Base-by-base conservation (phyloP, 1,140 invertebrate species). In the Vollenhovia emeryi region DNA sequence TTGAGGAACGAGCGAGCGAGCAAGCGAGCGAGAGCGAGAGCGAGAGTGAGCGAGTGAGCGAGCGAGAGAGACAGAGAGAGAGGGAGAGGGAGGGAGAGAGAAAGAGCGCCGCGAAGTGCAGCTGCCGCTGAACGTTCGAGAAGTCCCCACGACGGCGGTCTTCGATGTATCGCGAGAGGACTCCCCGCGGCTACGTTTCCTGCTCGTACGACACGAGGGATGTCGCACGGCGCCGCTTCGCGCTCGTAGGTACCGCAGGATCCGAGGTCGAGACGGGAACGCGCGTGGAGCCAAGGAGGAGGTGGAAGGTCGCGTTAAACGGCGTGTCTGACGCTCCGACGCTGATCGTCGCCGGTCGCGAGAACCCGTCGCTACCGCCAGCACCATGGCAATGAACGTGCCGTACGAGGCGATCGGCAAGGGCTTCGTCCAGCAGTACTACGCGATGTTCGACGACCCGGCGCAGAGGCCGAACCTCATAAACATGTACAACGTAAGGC, bases 391-490 rank as follows among this genome's bases (percentile, higher is more conserved):
- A 91, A 95, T 99, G 84, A 98, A 99, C 95, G 97, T 97, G 80
- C 97, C 98, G 91, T 99, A 98, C 93, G 98, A 98, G 93, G 97
- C 96, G 43, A 99, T 99, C 92, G 98, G 98, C 78, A 98, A 98
- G 95, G 97, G 97, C 86, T 99, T 99, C 94, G 98, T 98, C 48
- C 97, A 98, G 89, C 98, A 99, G 95, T 99, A 99, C 95, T 99
- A 99, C 94, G 96, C 96, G 48, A 93, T 98, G 87, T 99, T 99
- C 93, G 98, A 99, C 94, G 98, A 99, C 96, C 97, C 97, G 87
- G 95, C 95, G 83, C 97, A 97, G 91, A 96, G 98, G 93, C 95
- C 96, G 90, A 97, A 96, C 94, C 96, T 99, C 92, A 97, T 97
- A 73, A 98, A 97, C 94, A 97, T 99, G 96, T 99, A 99, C 94